Evolutionary conservation across 2,888 invertebrate species (phyloP).

Genomic region (Macrophya alboannulata): DNA sequence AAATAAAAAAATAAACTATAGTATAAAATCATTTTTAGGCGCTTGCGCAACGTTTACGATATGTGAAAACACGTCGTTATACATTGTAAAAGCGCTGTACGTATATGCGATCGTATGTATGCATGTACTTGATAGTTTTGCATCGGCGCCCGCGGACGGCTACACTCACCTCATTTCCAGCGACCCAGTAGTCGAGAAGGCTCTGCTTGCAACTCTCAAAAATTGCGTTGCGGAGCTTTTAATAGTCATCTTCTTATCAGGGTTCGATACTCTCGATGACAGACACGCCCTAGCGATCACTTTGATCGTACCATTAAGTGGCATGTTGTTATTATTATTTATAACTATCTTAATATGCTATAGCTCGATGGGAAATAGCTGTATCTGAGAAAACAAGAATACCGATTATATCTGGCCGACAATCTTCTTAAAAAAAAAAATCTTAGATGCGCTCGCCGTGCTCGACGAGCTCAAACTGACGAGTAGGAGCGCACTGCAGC

Average conservation of each 20-base stretch:
- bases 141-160: background rate
- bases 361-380: background rate
- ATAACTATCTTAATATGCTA: slow-evolving; percentile 6
- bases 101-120: no score
- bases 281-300: slow-evolving; percentile 67
- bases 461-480: slow-evolving; percentile 68
- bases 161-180: slow-evolving; percentile 72
- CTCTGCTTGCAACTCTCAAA: slow-evolving; percentile 64
- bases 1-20: background rate
- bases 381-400: background rate
- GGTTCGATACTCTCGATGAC: slow-evolving; percentile 57
- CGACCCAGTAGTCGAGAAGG: slow-evolving; percentile 70
- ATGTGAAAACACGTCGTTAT: background rate
- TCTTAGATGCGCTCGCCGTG: slow-evolving; percentile 56
- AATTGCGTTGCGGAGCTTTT: slow-evolving; percentile 61
- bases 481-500: slow-evolving; percentile 5
- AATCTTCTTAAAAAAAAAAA: background rate
- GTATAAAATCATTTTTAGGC: background rate
- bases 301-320: slow-evolving; percentile 38
- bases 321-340: slow-evolving; percentile 27
- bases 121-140: background rate
- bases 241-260: slow-evolving; percentile 60
- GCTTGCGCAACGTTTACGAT: background rate
- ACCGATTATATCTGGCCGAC: background rate
- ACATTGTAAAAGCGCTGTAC: background rate